phyloP scores from a whole-genome alignment of 1,140 invertebrate genomes.

The Meloidogyne hapla region DNA sequence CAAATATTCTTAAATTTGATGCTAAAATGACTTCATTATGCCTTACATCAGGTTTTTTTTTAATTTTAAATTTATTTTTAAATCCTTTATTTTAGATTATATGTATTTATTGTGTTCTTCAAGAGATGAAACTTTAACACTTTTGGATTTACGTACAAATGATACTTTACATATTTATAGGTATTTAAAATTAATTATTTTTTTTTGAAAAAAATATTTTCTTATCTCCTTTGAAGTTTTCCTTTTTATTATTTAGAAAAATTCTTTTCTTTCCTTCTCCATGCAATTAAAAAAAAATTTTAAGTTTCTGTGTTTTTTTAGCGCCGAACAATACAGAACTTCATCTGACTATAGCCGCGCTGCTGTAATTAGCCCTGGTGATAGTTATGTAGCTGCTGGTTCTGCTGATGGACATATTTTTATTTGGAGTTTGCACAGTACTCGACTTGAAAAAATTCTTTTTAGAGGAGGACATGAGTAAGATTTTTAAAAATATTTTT shows the following conservation, averaged over 20 bases:
- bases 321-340: slow-evolving; percentile 88
- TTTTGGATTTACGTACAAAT: slow-evolving; percentile 90
- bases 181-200: slow-evolving; percentile 59
- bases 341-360: slow-evolving; percentile 84
- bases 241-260: no score
- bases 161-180: slow-evolving; percentile 83
- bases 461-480: slow-evolving; percentile 50
- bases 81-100: slow-evolving; percentile 72
- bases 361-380: slow-evolving; percentile 85
- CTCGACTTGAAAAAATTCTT: slow-evolving; percentile 78
- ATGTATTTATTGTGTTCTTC: slow-evolving; percentile 85
- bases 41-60: slow-evolving; percentile 77
- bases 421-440: slow-evolving; percentile 81
- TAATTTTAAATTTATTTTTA: neutral
- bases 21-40: slow-evolving; percentile 92
- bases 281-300: no score
- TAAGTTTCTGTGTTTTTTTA: no score
- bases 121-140: slow-evolving; percentile 87
- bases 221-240: no score
- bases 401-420: slow-evolving; percentile 84
- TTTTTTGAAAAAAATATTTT: neutral
- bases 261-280: no score
- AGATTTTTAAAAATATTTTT: slow-evolving; percentile 28
- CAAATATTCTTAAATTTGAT: slow-evolving; percentile 79
- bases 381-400: slow-evolving; percentile 81